Base-by-base conservation (phyloP, 2,797 vertebrate genomes). In the Chelon labrosus region DNA sequence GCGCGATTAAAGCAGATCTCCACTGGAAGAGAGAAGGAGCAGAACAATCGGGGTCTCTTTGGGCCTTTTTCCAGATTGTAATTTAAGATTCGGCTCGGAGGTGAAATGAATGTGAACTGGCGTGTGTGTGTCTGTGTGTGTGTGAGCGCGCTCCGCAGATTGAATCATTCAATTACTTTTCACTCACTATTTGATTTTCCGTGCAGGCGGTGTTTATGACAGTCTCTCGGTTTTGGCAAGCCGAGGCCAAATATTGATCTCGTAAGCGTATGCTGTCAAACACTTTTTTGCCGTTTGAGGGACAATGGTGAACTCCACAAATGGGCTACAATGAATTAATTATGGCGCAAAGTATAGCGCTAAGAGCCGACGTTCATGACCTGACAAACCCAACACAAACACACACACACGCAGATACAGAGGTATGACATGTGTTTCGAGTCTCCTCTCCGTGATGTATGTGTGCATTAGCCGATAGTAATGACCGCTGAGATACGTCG, bases 81-180 rank as follows among this genome's bases (percentile, higher is more conserved):
- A 90, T 89, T 90, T 82, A 74, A 89, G 88, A 90, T 89, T 75
- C 31, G 20, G 66, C 79, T 78, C 73, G 1, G 72, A 73, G 83
- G 82, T 90, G 82, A 90, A 83, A 89, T 88, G 80, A 88, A 84
- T 73, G 84, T 87, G 80, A 85, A 86, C 72, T 75, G 67, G 35
- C 59, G 47, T 49, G 69, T 55, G 53, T 44, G 42, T 60, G 31
- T 22, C 1, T 22, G 22, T 22, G 22, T 22, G 22, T 22, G 22
- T 22, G 22, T 22, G 22, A 22, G 22, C n/a, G 50, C 54, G 51
- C 69, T 49, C 27, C 19, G 9, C 58, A 85, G 77, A 88, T 77
- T 85, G 76, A 88, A 90, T 86, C 75, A 86, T 88, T 90, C 72
- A 85, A 86, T 90, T 83, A 88, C 75, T 75, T 85, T 80, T 62